Conservation (phyloP, 37 sponge, comb jelly and placozoan genomes). For the Halichondria panicea region DNA sequence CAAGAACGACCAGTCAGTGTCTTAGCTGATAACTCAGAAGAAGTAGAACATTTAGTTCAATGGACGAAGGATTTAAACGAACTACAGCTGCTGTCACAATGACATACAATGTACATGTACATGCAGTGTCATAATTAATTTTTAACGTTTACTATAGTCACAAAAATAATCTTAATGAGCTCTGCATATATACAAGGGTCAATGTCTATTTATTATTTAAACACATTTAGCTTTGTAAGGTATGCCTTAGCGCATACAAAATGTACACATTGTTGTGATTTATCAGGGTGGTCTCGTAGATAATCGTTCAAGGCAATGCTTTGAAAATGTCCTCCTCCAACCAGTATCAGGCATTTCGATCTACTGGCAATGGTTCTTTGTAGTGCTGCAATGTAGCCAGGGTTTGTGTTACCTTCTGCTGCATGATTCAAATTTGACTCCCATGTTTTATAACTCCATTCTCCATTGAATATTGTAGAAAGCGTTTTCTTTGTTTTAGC, state of each 20-base stretch:
- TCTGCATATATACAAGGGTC: not conserved
- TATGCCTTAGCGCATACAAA: slow-evolving; percentile 14
- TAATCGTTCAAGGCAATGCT: not conserved
- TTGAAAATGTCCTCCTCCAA: slow-evolving; percentile 22
- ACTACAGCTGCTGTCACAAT: slow-evolving; percentile 3
- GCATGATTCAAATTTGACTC: slow-evolving; percentile 2
- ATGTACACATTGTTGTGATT: not conserved
- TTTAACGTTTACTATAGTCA: not conserved
- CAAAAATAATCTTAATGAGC: not conserved
- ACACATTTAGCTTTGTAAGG: too few species aligned
- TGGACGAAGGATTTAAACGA: slow-evolving; percentile 60
- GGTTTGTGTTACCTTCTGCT: not conserved
- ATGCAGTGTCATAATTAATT: not conserved
- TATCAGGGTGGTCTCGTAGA: not conserved
- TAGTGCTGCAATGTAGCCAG: slow-evolving; percentile 22
- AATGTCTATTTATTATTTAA: too few species aligned
- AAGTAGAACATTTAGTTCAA: slow-evolving; percentile 47
- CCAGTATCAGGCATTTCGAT: slow-evolving; percentile 13
- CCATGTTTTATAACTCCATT: not conserved
- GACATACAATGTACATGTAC: not conserved
- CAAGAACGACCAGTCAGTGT: too few species aligned
- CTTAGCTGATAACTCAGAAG: not conserved
- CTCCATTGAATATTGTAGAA: not conserved
- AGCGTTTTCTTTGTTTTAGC: not conserved
- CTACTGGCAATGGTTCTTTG: slow-evolving; percentile 24